phyloP scores from a whole-genome alignment of 2,888 invertebrate species.

The Tuberolachnus salignus region DNA sequence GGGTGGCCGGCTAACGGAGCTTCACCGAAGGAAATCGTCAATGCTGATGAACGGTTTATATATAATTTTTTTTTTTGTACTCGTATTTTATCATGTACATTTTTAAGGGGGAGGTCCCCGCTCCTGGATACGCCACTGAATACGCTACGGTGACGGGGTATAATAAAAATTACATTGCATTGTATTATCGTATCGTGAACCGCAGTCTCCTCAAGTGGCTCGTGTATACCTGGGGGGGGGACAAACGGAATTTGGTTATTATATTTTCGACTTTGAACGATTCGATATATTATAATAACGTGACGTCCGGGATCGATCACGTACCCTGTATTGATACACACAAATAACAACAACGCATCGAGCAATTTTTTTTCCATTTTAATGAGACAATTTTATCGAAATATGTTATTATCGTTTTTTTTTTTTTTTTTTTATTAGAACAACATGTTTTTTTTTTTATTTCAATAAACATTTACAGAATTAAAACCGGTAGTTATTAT shows the following conservation, averaged over 20 bases:
- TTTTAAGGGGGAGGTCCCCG: no score
- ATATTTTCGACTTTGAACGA: constrained; percentile 29
- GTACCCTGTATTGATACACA: background rate
- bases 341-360: background rate
- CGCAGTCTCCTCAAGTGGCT: background rate
- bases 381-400: constrained; percentile 15
- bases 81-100: no score
- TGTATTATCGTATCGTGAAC: background rate
- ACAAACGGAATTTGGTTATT: constrained; percentile 10
- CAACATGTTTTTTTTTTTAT: background rate
- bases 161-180: no score
- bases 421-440: background rate
- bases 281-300: no score
- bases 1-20: no score
- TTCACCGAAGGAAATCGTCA: no score
- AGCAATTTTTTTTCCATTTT: background rate
- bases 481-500: background rate
- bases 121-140: no score
- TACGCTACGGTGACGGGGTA: no score
- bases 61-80: no score
- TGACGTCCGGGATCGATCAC: no score
- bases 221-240: no score
- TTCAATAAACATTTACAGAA: background rate
- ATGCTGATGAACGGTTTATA: no score
- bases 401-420: background rate